Evolutionary conservation across 2,888 invertebrate genomes (phyloP).

Genomic region (Thera britannica): DNA sequence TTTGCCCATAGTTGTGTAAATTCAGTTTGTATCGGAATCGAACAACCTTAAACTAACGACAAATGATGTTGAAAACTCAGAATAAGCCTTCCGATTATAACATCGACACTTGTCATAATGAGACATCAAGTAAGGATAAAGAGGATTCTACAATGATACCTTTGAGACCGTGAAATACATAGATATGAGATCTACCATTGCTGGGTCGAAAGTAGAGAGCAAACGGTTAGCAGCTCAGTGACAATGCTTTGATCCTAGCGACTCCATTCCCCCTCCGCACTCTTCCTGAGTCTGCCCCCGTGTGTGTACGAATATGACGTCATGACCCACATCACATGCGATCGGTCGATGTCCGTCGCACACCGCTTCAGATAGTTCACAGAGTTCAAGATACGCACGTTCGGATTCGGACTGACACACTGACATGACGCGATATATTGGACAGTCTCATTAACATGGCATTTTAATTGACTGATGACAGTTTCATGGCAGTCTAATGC

Average conservation of each 20-base stretch:
- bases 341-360: slow-evolving; percentile 49
- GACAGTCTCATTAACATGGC: slow-evolving; percentile 23
- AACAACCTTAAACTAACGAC: too few relatives aligned
- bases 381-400: slow-evolving; percentile 40
- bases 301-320: slow-evolving; percentile 47
- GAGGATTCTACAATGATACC: too few relatives aligned
- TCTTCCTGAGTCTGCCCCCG: slow-evolving; percentile 17
- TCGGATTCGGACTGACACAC: slow-evolving; percentile 30
- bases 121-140: too few relatives aligned
- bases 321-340: slow-evolving; percentile 55
- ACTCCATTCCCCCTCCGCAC: slow-evolving; percentile 3
- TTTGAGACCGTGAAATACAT: too few relatives aligned
- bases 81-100: too few relatives aligned
- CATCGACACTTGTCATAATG: too few relatives aligned
- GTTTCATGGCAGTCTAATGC: slow-evolving; percentile 25
- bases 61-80: too few relatives aligned
- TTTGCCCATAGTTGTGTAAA: too few relatives aligned
- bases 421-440: slow-evolving; percentile 28
- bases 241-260: not conserved
- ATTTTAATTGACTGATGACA: slow-evolving; percentile 29
- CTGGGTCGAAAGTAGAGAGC: too few relatives aligned
- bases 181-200: too few relatives aligned
- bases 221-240: too few relatives aligned
- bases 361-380: slow-evolving; percentile 44
- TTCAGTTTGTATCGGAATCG: too few relatives aligned